A percentile compares a stretch with the other conserved stretches of the same genome.
Conservation (phyloP, 2,113 vertebrate genomes). For the Steatornis caripensis region DNA sequence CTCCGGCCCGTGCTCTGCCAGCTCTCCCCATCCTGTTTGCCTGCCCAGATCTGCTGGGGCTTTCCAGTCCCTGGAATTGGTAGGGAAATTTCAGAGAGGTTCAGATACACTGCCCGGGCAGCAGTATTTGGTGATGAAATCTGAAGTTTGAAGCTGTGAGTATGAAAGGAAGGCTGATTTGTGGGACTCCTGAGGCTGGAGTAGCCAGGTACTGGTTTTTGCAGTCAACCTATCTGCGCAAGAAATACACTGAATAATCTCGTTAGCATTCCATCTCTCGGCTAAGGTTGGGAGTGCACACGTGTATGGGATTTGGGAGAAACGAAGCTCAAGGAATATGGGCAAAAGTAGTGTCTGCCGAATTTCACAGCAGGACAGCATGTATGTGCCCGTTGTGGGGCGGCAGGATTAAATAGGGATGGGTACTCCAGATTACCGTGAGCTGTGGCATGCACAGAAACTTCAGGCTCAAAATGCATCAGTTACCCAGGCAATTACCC, state of each 20-base stretch:
- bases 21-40: not conserved
- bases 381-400: not conserved
- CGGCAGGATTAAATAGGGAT: not conserved
- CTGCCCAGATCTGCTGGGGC: not conserved
- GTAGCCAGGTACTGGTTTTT: not conserved
- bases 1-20: not conserved
- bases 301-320: not conserved
- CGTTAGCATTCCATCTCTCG: not conserved
- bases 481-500: not conserved
- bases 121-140: not conserved
- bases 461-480: not conserved
- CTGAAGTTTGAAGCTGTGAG: not conserved
- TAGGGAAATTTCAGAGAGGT: not conserved
- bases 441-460: not conserved
- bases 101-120: not conserved
- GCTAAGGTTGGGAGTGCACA: not conserved
- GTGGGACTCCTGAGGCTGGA: not conserved
- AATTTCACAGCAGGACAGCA: not conserved
- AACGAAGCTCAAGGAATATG: not conserved
- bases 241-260: not conserved
- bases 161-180: not conserved
- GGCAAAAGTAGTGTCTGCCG: not conserved
- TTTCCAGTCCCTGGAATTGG: not conserved
- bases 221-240: not conserved
- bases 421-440: not conserved